Conservation (phyloP, 2,888 invertebrate genomes). For the Mactromeris polynyma region DNA sequence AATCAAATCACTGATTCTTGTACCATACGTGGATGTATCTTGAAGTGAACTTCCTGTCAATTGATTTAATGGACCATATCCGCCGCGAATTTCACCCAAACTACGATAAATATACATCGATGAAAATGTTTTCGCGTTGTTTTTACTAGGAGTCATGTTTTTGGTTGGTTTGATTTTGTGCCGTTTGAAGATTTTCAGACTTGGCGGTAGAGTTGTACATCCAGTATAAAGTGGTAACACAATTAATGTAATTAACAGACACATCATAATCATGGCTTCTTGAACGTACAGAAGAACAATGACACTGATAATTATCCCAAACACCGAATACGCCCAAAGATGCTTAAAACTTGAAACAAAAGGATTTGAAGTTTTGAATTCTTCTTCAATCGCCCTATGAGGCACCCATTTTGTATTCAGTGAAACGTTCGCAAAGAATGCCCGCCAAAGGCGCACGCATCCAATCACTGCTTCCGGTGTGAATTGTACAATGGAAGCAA, state of each 20-base stretch:
- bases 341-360: constrained; percentile 80
- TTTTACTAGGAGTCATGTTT: neutral
- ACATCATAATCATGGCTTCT: constrained; percentile 67
- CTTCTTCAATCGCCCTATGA: constrained; percentile 81
- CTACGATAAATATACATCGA: constrained; percentile 12
- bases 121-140: neutral
- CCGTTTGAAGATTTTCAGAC: constrained; percentile 16
- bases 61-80: neutral
- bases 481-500: constrained; percentile 81
- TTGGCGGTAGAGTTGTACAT: constrained; percentile 74
- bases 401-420: constrained; percentile 82
- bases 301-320: constrained; percentile 68
- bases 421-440: constrained; percentile 76
- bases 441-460: constrained; percentile 78
- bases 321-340: constrained; percentile 79
- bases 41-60: neutral
- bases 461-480: constrained; percentile 83
- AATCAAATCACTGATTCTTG: neutral
- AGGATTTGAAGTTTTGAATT: constrained; percentile 79
- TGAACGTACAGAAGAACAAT: constrained; percentile 71
- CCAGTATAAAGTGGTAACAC: constrained; percentile 79
- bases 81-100: neutral
- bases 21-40: neutral
- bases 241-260: constrained; percentile 76
- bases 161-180: neutral